phyloP scores from a whole-genome alignment of 2,797 vertebrate genomes.

The Acrossocheilus wenchowensis region DNA sequence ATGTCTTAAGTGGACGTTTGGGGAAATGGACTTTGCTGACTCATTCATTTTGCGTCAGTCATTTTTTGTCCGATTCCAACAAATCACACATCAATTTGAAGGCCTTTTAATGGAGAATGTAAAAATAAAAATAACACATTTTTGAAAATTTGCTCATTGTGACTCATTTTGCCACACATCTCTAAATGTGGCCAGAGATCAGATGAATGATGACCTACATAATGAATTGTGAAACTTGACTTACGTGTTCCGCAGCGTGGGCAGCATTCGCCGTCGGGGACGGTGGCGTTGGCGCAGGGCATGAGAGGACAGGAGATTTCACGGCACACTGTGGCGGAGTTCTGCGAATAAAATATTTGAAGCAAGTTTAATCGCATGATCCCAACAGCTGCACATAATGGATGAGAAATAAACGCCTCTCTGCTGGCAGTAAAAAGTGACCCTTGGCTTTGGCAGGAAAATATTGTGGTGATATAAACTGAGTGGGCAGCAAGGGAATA shows the following conservation, averaged over 20 bases:
- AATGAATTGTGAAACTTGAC: constrained; percentile 62
- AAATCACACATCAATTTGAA: background rate
- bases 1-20: too few species aligned
- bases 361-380: constrained; percentile 54
- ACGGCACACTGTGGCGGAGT: constrained; percentile 93
- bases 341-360: constrained; percentile 75
- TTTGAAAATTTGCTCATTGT: background rate
- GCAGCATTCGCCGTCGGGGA: constrained; percentile 97
- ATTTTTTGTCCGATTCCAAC: background rate
- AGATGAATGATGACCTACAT: background rate
- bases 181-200: background rate
- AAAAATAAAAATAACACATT: background rate
- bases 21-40: too few species aligned
- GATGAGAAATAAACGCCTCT: constrained; percentile 38
- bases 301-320: constrained; percentile 96
- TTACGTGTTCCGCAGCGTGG: constrained; percentile 90
- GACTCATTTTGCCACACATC: too few species aligned
- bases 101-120: background rate
- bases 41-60: too few species aligned
- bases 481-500: constrained; percentile 48
- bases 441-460: constrained; percentile 61
- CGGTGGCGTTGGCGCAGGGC: constrained; percentile 92
- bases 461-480: constrained; percentile 46
- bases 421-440: constrained; percentile 62
- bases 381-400: background rate